These are phyloP conservation scores for Bubo scandiacus DNA, from an alignment of 2,113 vertebrate species.

Conservation along the genomic window DNA sequence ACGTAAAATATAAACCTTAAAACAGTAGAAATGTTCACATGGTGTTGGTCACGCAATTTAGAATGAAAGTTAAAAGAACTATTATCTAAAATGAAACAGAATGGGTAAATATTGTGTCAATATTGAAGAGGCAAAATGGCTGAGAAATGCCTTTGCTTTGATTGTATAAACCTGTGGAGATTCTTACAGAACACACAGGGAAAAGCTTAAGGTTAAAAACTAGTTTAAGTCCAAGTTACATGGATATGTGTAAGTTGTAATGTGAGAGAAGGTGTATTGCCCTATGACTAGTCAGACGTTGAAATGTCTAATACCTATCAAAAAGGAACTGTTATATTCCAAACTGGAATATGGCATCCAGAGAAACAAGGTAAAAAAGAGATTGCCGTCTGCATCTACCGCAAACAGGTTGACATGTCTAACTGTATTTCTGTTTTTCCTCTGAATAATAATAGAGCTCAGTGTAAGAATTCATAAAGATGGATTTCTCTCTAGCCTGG, in stretches of 20 bases:
- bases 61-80: neutral
- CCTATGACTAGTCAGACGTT: neutral
- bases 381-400: neutral
- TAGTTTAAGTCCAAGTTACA: neutral
- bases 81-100: neutral
- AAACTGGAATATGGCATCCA: neutral
- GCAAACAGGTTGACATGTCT: neutral
- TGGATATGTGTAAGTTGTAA: neutral
- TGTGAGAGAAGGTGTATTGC: neutral
- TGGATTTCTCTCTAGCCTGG: neutral
- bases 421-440: neutral
- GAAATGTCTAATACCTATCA: neutral
- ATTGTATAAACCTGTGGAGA: neutral
- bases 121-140: neutral
- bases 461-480: neutral
- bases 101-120: neutral
- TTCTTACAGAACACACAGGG: neutral
- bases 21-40: neutral
- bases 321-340: neutral
- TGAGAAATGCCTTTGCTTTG: neutral
- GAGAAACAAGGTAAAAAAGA: neutral
- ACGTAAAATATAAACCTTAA: neutral
- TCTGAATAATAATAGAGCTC: neutral
- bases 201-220: neutral
- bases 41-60: neutral